Conservation (phyloP, 2,888 invertebrate genomes). For the Lithophane socia region DNA sequence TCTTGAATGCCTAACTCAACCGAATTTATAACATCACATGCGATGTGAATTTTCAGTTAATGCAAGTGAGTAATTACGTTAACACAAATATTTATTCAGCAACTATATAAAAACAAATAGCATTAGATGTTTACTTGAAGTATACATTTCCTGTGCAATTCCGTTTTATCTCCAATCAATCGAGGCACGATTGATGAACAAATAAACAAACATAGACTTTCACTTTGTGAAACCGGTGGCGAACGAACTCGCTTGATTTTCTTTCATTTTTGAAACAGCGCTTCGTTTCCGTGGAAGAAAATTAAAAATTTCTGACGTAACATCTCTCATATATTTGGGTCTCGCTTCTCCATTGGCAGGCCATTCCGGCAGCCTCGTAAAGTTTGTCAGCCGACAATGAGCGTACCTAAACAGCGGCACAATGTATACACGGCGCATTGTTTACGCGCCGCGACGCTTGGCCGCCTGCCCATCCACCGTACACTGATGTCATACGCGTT, state of each 20-base stretch:
- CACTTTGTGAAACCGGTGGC: slow-evolving; percentile 6
- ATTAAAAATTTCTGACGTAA: neutral
- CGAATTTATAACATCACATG: slow-evolving; percentile 1
- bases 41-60: neutral
- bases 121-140: slow-evolving; percentile 14
- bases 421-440: slow-evolving; percentile 64
- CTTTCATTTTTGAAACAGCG: slow-evolving; percentile 20
- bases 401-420: slow-evolving; percentile 52
- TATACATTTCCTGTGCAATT: slow-evolving; percentile 25
- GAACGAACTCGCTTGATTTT: neutral
- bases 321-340: neutral
- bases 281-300: neutral
- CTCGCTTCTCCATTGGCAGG: slow-evolving; percentile 24
- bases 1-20: neutral
- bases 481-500: slow-evolving; percentile 70
- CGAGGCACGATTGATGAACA: neutral
- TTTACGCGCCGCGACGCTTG: slow-evolving; percentile 72
- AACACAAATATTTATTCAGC: slow-evolving; percentile 12
- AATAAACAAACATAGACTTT: slow-evolving; percentile 22
- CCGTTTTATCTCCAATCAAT: slow-evolving; percentile 34
- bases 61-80: slow-evolving; percentile 12
- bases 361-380: slow-evolving; percentile 18
- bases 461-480: slow-evolving; percentile 70
- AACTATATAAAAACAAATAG: slow-evolving; percentile 24
- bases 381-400: slow-evolving; percentile 41